These are phyloP conservation scores for Cladorhizidae sp. DNA, from an alignment of 37 sponge, comb jelly and placozoan genomes.

Conservation along the genomic window DNA sequence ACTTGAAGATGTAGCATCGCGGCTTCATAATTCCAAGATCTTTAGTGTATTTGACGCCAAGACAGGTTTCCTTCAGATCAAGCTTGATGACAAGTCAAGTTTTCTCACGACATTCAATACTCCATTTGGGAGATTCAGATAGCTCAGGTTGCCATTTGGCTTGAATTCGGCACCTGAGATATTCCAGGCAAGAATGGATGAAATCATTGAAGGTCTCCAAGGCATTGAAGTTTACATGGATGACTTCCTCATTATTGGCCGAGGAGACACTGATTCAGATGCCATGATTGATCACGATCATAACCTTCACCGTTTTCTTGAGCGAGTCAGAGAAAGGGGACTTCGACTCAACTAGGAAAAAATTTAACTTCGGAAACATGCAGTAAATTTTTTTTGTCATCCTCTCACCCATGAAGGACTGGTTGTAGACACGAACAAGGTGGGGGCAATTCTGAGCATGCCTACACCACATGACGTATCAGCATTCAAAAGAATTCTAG, in stretches of 20 bases:
- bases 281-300: conserved; percentile 15
- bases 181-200: conserved; percentile 53
- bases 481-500: conserved; percentile 36
- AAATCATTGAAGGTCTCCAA: conserved; percentile 42
- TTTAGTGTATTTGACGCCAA: conserved; percentile 62
- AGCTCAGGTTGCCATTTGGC: conserved; percentile 46
- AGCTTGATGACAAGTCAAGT: conserved; percentile 45
- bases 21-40: conserved; percentile 38
- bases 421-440: conserved; percentile 23
- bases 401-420: neutral
- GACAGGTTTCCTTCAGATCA: conserved; percentile 70
- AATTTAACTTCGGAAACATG: neutral
- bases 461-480: conserved; percentile 38
- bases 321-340: conserved; percentile 17
- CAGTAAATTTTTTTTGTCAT: conserved; percentile 10
- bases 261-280: conserved; percentile 21
- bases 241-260: conserved; percentile 48
- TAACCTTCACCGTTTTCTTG: conserved; percentile 23
- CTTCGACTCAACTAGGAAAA: conserved; percentile 28
- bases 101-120: conserved; percentile 68
- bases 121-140: conserved; percentile 55
- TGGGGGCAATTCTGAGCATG: conserved; percentile 47
- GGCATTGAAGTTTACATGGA: conserved; percentile 47
- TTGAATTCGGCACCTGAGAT: conserved; percentile 62
- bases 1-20: too few relatives aligned